Conservation (phyloP, 2,888 invertebrate genomes). For the Falcaria lacertinaria region DNA sequence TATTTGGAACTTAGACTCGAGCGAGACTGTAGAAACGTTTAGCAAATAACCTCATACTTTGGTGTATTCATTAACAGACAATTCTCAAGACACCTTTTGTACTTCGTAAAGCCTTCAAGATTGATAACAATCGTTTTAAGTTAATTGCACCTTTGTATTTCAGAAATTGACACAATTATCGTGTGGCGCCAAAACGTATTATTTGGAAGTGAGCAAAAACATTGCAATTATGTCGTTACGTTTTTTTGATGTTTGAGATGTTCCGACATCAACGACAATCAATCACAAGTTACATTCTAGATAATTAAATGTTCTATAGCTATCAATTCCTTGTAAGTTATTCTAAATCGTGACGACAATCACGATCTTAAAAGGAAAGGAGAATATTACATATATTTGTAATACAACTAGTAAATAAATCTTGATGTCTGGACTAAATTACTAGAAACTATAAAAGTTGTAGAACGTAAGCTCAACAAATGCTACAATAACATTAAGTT, state of each 20-base stretch:
- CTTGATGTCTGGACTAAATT: no score
- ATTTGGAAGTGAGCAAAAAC: slow-evolving; percentile 2
- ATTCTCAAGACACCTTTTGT: background rate
- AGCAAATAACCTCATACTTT: background rate
- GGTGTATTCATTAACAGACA: background rate
- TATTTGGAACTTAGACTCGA: background rate
- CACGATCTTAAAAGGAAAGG: slow-evolving; percentile 28
- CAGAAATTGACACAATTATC: background rate
- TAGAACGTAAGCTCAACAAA: no score
- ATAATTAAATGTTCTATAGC: slow-evolving; percentile 22
- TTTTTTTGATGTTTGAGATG: slow-evolving; percentile 1
- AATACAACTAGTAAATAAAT: background rate
- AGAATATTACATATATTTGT: slow-evolving; percentile 21
- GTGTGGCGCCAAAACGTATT: slow-evolving; percentile 7
- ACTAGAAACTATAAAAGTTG: no score
- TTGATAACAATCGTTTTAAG: slow-evolving; percentile 3
- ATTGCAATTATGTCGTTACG: background rate
- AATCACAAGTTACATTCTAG: slow-evolving; percentile 7
- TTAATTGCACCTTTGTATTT: slow-evolving; percentile 1
- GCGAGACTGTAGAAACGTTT: background rate
- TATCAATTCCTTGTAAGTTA: slow-evolving; percentile 23
- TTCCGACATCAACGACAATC: slow-evolving; percentile 18
- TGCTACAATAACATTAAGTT: no score
- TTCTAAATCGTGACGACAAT: slow-evolving; percentile 40
- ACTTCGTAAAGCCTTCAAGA: slow-evolving; percentile 2